A percentile compares a stretch with the other conserved stretches of the same genome.
Conservation (phyloP, 2,888 invertebrate genomes). For the Macrosoma leucophasiata region DNA sequence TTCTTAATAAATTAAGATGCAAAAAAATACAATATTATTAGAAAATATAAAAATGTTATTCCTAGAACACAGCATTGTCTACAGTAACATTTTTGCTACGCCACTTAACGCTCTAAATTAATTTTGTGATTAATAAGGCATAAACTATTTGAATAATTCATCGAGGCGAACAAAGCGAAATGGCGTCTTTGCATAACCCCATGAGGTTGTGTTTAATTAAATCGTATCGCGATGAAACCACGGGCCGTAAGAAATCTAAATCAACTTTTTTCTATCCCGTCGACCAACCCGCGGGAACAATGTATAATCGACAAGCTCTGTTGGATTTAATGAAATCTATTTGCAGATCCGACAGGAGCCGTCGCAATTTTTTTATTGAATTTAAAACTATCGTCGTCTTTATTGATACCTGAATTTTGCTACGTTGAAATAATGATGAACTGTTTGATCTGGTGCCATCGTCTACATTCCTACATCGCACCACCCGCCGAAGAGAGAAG, state of each 20-base stretch:
- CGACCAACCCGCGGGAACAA: not conserved
- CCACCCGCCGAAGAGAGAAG: too few relatives aligned
- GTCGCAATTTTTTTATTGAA: too few relatives aligned
- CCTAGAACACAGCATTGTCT: not conserved
- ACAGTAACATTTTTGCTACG: constrained; percentile 2
- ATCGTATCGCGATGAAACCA: constrained; percentile 60
- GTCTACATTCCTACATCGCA: too few relatives aligned
- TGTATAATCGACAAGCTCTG: constrained; percentile 5
- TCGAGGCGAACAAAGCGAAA: constrained; percentile 33
- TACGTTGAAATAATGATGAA: too few relatives aligned
- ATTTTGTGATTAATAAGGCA: constrained; percentile 1
- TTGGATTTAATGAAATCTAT: constrained; percentile 11
- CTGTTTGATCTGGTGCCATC: too few relatives aligned
- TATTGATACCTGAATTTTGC: too few relatives aligned
- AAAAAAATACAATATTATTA: too few relatives aligned
- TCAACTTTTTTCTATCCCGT: constrained; percentile 40
- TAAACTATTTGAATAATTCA: constrained; percentile 6
- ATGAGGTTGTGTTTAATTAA: constrained; percentile 59
- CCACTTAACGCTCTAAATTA: constrained; percentile 3
- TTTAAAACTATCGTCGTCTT: too few relatives aligned
- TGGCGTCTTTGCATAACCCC: constrained; percentile 34
- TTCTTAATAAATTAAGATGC: not conserved
- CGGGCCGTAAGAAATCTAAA: constrained; percentile 49
- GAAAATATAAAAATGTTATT: constrained; percentile 1
- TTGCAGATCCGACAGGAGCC: too few relatives aligned